Percentiles rank a stretch among this genome's conserved stretches.
Evolutionary conservation across 2,888 invertebrate species (phyloP).

Genomic region (Metopia argyrocephala): DNA sequence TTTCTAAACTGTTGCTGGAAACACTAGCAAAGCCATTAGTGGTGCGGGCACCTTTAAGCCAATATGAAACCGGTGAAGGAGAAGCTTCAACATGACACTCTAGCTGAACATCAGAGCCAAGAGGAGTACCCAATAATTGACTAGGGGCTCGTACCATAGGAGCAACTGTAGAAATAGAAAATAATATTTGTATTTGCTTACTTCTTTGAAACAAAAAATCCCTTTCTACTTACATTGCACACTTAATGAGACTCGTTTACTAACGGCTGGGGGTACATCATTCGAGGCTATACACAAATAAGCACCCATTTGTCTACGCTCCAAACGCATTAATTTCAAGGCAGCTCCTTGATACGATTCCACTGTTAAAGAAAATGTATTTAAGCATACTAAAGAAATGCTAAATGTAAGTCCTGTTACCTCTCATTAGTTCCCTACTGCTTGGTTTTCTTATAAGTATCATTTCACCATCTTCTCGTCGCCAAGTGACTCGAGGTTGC

Average conservation of each 20-base stretch:
- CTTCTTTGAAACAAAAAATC: too few relatives aligned
- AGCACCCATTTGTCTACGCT: slow-evolving; percentile 93
- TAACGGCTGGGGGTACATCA: slow-evolving; percentile 94
- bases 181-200: too few relatives aligned
- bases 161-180: slow-evolving; percentile 85
- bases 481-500: slow-evolving; percentile 87
- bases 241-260: slow-evolving; percentile 90
- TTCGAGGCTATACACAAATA: slow-evolving; percentile 95
- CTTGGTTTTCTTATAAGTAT: slow-evolving; percentile 81
- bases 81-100: slow-evolving; percentile 94
- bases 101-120: slow-evolving; percentile 90
- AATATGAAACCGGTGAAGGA: slow-evolving; percentile 81
- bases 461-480: slow-evolving; percentile 86
- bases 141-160: slow-evolving; percentile 93
- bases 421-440: slow-evolving; percentile 77
- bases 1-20: slow-evolving; percentile 73
- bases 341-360: slow-evolving; percentile 88
- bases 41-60: slow-evolving; percentile 78
- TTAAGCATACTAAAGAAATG: background rate
- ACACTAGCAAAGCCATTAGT: slow-evolving; percentile 75
- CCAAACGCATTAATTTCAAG: slow-evolving; percentile 87
- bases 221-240: slow-evolving; percentile 91
- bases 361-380: slow-evolving; percentile 80
- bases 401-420: slow-evolving; percentile 66
- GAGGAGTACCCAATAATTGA: slow-evolving; percentile 91